Base-by-base conservation (phyloP, 2,888 invertebrate genomes). In the Augochlorella aurata region DNA sequence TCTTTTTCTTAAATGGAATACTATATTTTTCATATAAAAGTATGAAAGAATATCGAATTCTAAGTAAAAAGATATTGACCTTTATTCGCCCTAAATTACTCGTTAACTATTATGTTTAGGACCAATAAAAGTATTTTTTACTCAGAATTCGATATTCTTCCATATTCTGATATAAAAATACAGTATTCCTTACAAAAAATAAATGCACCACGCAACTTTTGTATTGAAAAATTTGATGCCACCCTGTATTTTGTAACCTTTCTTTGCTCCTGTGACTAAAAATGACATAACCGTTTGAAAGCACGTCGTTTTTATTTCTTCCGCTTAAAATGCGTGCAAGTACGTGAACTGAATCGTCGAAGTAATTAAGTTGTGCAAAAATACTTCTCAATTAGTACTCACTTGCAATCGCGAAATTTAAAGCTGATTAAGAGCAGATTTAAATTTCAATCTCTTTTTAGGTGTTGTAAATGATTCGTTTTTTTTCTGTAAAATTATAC, bases 351-450 rank as follows among this genome's bases (percentile, higher is more conserved):
- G 49, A 50, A 71, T 14, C 54, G 16, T 16, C 16, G 10, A 58
- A 44, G 52, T 72, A 47, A 45, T 67, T 63, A 63, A 61, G 54
- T 38, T 44, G 0, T n/a, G 47, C 72, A 38, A 47, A 68, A 79
- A 50, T 61, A 18, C 24, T 5, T 24, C 47, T 24, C 18, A 68
- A 50, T 52, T 49, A 12, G 18, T 14, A 21, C 63, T 16, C 45
- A 10, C 44, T 38, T 45, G 21, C 14, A 38, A 14, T 16, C 50
- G n/a, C 63, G 21, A 74, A 80, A 58, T 74, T 54, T 74, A 8
- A 44, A 54, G 70, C 74, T 81, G 65, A 74, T 80, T 74, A 80
- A 70, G 54, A 14, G 21, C 29, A 54, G 44, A 65, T 69, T 74
- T 70, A 58, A 79, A 66, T 74, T 70, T 70, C 38, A 49, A 69